Evolutionary conservation across 1,140 invertebrate genomes (phyloP).

Genomic region (Diorhabda sublineata): DNA sequence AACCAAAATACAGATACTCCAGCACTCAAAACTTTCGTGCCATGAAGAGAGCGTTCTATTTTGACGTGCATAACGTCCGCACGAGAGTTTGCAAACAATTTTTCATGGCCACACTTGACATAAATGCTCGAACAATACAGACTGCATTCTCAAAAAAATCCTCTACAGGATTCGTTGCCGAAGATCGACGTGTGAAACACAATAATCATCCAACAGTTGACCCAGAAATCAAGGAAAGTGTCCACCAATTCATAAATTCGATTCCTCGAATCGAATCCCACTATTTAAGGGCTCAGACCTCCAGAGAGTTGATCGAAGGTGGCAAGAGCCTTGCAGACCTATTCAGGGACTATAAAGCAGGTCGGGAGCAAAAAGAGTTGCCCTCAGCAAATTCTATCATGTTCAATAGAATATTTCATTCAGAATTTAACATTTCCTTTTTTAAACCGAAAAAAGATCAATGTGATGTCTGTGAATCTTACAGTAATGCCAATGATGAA

Average conservation of each 20-base stretch:
- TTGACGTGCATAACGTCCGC: neutral
- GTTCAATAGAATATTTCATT: conserved; percentile 38
- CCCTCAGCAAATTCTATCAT: conserved; percentile 33
- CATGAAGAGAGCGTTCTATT: conserved; percentile 3
- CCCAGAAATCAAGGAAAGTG: neutral
- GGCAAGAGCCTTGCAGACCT: too few relatives aligned
- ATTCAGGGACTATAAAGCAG: conserved; percentile 27
- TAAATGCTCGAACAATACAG: neutral
- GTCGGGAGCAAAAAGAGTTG: conserved; percentile 18
- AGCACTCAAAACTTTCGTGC: conserved; percentile 5
- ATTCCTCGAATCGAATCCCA: conserved; percentile 40
- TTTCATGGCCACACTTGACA: neutral
- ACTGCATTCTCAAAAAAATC: neutral
- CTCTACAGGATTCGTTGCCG: neutral
- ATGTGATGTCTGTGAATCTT: conserved; percentile 16
- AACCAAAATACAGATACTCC: conserved; percentile 27
- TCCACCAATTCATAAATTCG: conserved; percentile 5
- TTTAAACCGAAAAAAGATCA: conserved; percentile 28
- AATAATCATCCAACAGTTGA: neutral
- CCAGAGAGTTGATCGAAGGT: too few relatives aligned
- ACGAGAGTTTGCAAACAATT: conserved; percentile 1
- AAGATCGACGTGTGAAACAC: neutral
- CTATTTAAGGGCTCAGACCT: conserved; percentile 35
- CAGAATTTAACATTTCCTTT: conserved; percentile 24
- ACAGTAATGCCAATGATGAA: conserved; percentile 14